These are phyloP conservation scores for Eupithecia subfuscata DNA, from an alignment of 2,888 invertebrate genomes.

Conservation along the genomic window DNA sequence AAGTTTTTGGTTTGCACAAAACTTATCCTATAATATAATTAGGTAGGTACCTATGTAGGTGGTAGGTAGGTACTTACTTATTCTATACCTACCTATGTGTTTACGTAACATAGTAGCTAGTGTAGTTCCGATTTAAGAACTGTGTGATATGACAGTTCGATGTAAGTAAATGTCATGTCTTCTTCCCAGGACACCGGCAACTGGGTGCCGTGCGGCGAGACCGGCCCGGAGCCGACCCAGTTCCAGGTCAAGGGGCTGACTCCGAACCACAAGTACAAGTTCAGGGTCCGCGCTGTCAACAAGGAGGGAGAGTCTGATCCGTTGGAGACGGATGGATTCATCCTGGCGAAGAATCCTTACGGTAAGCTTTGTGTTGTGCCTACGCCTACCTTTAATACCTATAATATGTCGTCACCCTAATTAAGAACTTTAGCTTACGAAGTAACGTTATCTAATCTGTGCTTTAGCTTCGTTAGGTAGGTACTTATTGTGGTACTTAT, in stretches of 20 bases:
- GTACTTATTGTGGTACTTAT: too few species aligned
- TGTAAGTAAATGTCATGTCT: not conserved
- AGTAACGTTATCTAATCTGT: too few species aligned
- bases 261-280: slow-evolving; percentile 98
- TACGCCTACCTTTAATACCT: too few species aligned
- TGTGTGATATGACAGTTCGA: not conserved
- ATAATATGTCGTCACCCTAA: not conserved
- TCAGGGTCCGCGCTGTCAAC: slow-evolving; percentile 98
- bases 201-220: slow-evolving; percentile 98
- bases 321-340: slow-evolving; percentile 93
- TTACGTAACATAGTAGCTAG: too few species aligned
- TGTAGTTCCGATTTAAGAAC: too few species aligned
- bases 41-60: too few species aligned
- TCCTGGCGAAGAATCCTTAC: slow-evolving; percentile 98
- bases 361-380: slow-evolving; percentile 79
- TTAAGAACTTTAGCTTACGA: too few species aligned
- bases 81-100: too few species aligned
- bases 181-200: slow-evolving; percentile 90
- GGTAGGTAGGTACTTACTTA: too few species aligned
- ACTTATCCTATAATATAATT: too few species aligned
- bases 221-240: slow-evolving; percentile 90
- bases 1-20: too few species aligned
- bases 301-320: slow-evolving; percentile 99
- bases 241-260: slow-evolving; percentile 96
- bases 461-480: too few species aligned